Conservation (phyloP, 1,140 invertebrate species). For the Harlomillsia oculata region DNA sequence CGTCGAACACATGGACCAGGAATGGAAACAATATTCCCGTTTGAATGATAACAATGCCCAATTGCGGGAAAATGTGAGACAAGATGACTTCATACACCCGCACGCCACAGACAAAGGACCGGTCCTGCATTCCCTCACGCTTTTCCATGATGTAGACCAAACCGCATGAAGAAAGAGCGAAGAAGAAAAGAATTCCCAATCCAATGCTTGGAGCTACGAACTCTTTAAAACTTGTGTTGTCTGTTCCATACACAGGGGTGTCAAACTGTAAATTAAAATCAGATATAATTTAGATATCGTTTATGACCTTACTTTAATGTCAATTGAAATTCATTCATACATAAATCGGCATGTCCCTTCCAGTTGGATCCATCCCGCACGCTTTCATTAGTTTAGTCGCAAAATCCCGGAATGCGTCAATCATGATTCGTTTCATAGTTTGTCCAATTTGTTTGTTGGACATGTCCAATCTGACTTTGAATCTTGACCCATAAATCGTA, state of each 20-base stretch:
- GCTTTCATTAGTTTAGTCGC: not conserved
- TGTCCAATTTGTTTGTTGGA: slow-evolving; percentile 11
- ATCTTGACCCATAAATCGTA: slow-evolving; percentile 39
- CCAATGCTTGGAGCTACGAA: slow-evolving; percentile 71
- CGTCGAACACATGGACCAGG: not conserved
- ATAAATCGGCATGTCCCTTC: slow-evolving; percentile 15
- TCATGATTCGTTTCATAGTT: slow-evolving; percentile 6
- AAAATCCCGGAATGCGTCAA: slow-evolving; percentile 5
- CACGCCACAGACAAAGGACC: slow-evolving; percentile 61
- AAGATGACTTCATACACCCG: slow-evolving; percentile 44
- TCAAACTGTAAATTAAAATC: slow-evolving; percentile 45
- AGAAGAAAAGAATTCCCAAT: slow-evolving; percentile 53
- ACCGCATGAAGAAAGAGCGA: slow-evolving; percentile 66
- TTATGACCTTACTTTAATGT: too few relatives aligned
- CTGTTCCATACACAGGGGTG: slow-evolving; percentile 58
- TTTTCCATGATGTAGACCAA: slow-evolving; percentile 67
- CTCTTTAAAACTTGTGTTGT: slow-evolving; percentile 53
- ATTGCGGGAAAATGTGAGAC: slow-evolving; percentile 8
- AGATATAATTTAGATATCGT: not conserved
- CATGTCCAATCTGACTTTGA: slow-evolving; percentile 37
- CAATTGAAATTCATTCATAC: slow-evolving; percentile 1
- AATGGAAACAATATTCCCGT: not conserved
- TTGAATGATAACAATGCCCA: slow-evolving; percentile 1
- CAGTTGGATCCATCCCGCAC: slow-evolving; percentile 11
- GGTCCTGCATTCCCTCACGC: slow-evolving; percentile 64